These are phyloP conservation scores for Ophion ventricosus DNA, from an alignment of 2,888 invertebrate species.

Conservation along the genomic window DNA sequence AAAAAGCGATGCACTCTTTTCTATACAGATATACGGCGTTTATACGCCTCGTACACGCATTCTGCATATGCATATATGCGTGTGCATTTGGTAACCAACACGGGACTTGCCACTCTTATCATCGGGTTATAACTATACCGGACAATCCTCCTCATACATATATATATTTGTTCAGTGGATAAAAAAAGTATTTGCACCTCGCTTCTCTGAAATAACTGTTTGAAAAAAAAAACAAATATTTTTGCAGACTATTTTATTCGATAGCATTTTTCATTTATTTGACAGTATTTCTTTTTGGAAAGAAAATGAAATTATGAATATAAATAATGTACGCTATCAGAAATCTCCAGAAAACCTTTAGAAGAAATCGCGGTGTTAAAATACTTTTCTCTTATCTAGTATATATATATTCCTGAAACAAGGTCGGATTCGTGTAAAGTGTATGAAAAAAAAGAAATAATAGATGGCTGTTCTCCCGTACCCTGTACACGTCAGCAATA, in stretches of 20 bases:
- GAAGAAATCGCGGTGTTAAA: neutral
- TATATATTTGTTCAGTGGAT: neutral
- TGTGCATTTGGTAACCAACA: conserved; percentile 37
- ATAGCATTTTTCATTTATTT: neutral
- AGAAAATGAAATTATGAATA: neutral
- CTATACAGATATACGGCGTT: neutral
- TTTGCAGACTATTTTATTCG: neutral
- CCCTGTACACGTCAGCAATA: too few species aligned
- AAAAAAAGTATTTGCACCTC: conserved; percentile 23
- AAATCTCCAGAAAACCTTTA: too few species aligned
- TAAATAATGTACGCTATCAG: neutral
- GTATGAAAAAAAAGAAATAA: neutral
- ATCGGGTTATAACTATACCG: conserved; percentile 21
- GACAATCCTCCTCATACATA: neutral
- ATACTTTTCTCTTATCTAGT: neutral
- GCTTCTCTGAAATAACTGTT: neutral
- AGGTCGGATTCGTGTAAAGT: too few species aligned
- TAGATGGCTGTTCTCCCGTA: too few species aligned
- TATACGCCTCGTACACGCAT: neutral
- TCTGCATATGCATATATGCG: neutral
- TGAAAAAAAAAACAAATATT: neutral
- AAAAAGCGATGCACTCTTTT: conserved; percentile 44
- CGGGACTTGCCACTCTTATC: conserved; percentile 42
- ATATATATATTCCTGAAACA: too few species aligned
- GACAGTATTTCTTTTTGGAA: neutral